These are phyloP conservation scores for Ooceraea biroi DNA, from an alignment of 1,140 invertebrate genomes.

Conservation along the genomic window DNA sequence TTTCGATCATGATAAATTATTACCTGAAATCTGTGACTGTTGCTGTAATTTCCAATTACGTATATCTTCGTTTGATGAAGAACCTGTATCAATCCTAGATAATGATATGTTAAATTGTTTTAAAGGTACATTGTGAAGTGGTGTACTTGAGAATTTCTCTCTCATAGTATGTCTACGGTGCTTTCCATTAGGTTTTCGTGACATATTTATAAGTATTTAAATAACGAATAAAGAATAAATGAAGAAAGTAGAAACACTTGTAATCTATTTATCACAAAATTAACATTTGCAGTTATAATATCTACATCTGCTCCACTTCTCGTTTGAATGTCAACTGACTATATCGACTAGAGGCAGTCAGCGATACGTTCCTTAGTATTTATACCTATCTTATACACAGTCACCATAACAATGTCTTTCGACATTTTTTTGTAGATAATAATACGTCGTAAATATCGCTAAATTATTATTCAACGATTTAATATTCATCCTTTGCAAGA, in stretches of 20 bases:
- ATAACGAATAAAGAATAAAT: background rate
- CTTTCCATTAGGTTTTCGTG: background rate
- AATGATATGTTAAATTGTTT: background rate
- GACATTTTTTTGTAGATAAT: background rate
- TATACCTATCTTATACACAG: background rate
- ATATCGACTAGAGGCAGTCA: background rate
- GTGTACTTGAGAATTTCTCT: background rate
- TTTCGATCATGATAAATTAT: background rate
- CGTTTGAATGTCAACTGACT: background rate
- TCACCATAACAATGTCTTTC: background rate
- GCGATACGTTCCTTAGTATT: background rate
- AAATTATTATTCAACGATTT: background rate
- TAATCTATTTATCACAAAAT: background rate
- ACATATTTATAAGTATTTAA: conserved; percentile 15
- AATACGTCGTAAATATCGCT: background rate
- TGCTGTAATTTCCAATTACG: background rate
- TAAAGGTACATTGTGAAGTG: background rate
- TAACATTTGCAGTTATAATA: background rate
- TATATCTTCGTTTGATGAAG: conserved; percentile 6
- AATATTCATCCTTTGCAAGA: background rate
- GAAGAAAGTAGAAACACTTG: background rate
- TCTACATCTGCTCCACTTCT: background rate
- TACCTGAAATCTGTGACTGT: background rate
- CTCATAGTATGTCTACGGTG: background rate
- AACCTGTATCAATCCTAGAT: background rate